Base-by-base conservation (phyloP, 2,888 invertebrate species). In the Sarcophaga caerulescens region DNA sequence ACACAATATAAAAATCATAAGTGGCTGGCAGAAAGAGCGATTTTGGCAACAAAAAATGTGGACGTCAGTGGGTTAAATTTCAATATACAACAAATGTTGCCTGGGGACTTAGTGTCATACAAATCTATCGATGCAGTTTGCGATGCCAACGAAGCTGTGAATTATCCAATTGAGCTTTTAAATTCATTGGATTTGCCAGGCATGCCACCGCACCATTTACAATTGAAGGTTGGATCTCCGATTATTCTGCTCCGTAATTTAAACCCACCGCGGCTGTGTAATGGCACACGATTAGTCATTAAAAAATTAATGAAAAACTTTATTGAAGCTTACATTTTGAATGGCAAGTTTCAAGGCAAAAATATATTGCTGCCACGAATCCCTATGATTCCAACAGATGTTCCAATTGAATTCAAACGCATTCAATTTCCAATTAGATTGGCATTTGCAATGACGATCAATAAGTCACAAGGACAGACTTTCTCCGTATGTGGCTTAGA, bases 21-120 rank as follows among this genome's bases (percentile, higher is more conserved):
- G 25, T 25, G 25, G 25, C 25, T 25, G 0, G 25, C 25, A 25
- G 25, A 25, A 25, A 25, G 3, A 25, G 25, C 25, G 5, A 25
- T 71, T 71, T 71, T 59, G 71, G 59, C 71, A 35, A n/a, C 17
- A 11, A 6, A 71, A 59, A 71, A 71, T 25, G 23, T 57, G 35
- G 71, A 59, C 71, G 59, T 71, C 57, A 47, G 14, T 17, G 25
- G 25, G 8, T 71, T 59, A 14, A 71, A 71, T 35, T 71, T 25
- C 71, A 57, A 71, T 57, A 71, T 59, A 71, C 60, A 71, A 59
- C 60, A 25, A 59, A 59, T 35, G 25, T 71, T 71, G 71, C 25
- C 60, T 59, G 71, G 25, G 10, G 23, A 59, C 59, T 59, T 71
- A 4, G 23, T 73, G n/a, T 60, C 60, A 73, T 35, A 35, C 60